Conservation (phyloP, 64 coral and sea anemone genomes). For the Dendronephthya gigantea region DNA sequence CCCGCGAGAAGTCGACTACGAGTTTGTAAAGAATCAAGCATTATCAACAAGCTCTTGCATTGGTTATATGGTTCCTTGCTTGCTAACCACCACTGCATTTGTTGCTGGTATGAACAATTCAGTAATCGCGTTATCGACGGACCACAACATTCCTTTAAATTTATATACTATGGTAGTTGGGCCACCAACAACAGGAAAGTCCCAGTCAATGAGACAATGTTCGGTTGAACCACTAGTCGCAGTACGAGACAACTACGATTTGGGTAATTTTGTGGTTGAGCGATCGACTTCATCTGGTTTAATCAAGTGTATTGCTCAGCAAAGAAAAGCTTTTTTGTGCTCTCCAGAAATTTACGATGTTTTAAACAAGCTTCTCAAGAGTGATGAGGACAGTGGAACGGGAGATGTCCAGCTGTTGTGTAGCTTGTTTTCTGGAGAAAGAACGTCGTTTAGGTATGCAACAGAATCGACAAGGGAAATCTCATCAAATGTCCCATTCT, state of each 20-base stretch:
- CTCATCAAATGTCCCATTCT: neutral
- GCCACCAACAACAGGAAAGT: conserved; percentile 49
- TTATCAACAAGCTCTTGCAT: conserved; percentile 9
- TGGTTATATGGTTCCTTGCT: conserved; percentile 22
- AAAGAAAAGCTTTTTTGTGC: neutral
- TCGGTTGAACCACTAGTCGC: neutral
- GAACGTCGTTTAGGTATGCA: neutral
- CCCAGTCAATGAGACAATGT: conserved; percentile 37
- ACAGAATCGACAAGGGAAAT: neutral
- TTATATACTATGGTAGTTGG: conserved; percentile 25
- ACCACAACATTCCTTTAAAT: conserved; percentile 28
- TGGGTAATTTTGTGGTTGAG: neutral
- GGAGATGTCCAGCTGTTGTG: neutral
- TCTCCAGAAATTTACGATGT: conserved; percentile 1
- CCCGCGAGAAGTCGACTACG: too few relatives aligned
- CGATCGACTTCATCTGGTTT: neutral
- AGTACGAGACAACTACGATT: neutral
- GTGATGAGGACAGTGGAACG: neutral
- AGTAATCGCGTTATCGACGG: neutral
- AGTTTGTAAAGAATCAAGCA: conserved; percentile 21
- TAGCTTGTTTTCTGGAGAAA: neutral
- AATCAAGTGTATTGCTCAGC: neutral
- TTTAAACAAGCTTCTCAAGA: neutral
- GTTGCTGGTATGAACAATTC: neutral
- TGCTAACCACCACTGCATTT: conserved; percentile 35